Evolutionary conservation across 2,113 vertebrate species (phyloP).

Genomic region (Callospermophilus lateralis): DNA sequence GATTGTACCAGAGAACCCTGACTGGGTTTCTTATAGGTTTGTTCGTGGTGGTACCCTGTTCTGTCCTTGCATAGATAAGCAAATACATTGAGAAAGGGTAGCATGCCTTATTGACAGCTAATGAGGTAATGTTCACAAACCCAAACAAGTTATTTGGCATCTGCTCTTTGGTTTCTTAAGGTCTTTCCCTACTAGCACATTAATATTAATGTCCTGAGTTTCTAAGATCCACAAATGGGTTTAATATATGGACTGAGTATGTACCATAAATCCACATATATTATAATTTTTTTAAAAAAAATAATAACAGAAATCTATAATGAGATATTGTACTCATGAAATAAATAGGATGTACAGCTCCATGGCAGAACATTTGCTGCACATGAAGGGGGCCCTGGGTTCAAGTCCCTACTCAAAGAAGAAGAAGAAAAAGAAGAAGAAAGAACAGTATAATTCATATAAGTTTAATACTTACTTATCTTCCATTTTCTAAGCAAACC

Average conservation of each 20-base stretch:
- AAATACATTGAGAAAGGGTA: background rate
- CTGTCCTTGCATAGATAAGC: background rate
- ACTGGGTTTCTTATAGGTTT: background rate
- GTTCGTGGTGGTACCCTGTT: background rate
- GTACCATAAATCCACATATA: background rate
- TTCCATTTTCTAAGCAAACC: conserved; percentile 40
- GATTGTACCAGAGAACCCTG: background rate
- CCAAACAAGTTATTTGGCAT: background rate
- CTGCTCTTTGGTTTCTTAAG: conserved; percentile 48
- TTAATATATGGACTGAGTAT: background rate
- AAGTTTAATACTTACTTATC: conserved; percentile 35
- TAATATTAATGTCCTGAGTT: conserved; percentile 23
- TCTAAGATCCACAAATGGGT: conserved; percentile 54
- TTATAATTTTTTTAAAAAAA: background rate
- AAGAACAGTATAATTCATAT: background rate
- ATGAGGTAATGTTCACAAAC: background rate
- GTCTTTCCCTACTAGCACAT: background rate
- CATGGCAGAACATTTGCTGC: too few relatives aligned
- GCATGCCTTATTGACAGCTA: background rate
- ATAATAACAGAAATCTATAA: too few relatives aligned
- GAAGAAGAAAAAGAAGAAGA: too few relatives aligned
- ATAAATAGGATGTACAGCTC: too few relatives aligned
- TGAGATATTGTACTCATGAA: too few relatives aligned
- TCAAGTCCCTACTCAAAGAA: background rate
- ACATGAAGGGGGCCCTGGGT: background rate